Evolutionary conservation across 2,888 invertebrate genomes (phyloP), one percentile per base, ranked within the genome.

Genomic region (Phania funesta): DNA sequence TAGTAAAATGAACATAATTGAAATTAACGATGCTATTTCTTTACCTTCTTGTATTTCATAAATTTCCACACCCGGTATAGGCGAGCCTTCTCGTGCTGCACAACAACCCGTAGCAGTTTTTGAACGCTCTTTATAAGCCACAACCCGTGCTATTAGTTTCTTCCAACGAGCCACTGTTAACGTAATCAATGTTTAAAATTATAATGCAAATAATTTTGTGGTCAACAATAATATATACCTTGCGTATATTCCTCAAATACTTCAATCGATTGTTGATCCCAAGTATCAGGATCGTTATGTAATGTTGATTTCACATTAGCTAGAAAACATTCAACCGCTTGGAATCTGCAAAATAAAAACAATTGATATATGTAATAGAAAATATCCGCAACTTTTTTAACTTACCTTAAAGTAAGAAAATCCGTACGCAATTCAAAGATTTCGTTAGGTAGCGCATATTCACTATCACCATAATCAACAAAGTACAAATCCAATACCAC

Each of bases 281-380:
- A 95, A 54, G 90, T 90, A 13, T 92, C 93, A 3, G 90, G 84
- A 48, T 91, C 89, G 46, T 89, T 88, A 6, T 84, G 85, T n/a
- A 88, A 86, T 0, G 91, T 91, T 0, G 95, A 94, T 82, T 93
- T 93, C 7, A 97, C 93, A 78, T 94, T 94, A 6, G 95, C 95
- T 84, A 98, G 91, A 89, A 94, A 95, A 89, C 97, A 97, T 90
- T 97, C 97, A 89, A 98, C 94, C 0, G 98, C 97, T 93, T 98
- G 95, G 84, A 91, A 91, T 86, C 91, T 90, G 6, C 4, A 73
- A 11, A 38, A 41, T 4, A 41, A 41, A 41, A 16, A 41, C 5
- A 16, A n/a, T 9, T 6, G 2, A n/a, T 16, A 41, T 41, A n/a
- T 41, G 16, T n/a, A 8, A 38, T 2, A 38, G n/a, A 6, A 29